Conservation (phyloP, 2,888 invertebrate species). For the Aproaerema taeniolella region DNA sequence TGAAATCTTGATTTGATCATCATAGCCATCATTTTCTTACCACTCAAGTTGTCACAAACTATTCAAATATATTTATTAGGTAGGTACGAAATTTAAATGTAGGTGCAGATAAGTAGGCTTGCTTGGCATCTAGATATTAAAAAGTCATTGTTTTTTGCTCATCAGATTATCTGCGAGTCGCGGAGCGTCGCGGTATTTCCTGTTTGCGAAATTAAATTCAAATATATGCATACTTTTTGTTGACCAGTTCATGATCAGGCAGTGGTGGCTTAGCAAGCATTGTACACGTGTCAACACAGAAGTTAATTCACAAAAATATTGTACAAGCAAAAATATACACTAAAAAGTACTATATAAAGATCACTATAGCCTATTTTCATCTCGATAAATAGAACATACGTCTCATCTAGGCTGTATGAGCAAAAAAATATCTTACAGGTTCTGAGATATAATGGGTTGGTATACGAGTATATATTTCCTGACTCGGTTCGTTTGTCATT, state of each 20-base stretch:
- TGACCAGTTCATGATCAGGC: conserved; percentile 33
- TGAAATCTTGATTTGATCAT: too few species aligned
- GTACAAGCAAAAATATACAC: conserved; percentile 7
- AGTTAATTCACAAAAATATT: too few species aligned
- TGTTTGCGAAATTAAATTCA: conserved; percentile 67
- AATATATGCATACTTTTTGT: conserved; percentile 72
- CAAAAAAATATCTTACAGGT: conserved; percentile 33
- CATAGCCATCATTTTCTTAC: too few species aligned
- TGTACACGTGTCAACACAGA: too few species aligned
- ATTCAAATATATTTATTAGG: too few species aligned
- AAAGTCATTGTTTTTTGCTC: conserved; percentile 32
- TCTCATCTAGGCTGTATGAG: conserved; percentile 18
- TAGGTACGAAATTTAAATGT: too few species aligned
- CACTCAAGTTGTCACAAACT: too few species aligned
- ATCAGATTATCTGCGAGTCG: conserved; percentile 37
- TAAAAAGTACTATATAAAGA: conserved; percentile 3
- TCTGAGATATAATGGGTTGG: conserved; percentile 32
- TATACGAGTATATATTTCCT: conserved; percentile 45
- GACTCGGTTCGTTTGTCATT: conserved; percentile 25
- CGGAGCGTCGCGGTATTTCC: conserved; percentile 56
- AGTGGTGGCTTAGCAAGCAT: conserved; percentile 27
- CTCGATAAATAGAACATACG: too few species aligned
- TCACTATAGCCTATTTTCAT: too few species aligned
- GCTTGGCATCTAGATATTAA: conserved; percentile 4
- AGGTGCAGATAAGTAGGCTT: too few species aligned